phyloP scores from a whole-genome alignment of 2,797 vertebrate genomes.

The Passerculus sandwichensis region DNA sequence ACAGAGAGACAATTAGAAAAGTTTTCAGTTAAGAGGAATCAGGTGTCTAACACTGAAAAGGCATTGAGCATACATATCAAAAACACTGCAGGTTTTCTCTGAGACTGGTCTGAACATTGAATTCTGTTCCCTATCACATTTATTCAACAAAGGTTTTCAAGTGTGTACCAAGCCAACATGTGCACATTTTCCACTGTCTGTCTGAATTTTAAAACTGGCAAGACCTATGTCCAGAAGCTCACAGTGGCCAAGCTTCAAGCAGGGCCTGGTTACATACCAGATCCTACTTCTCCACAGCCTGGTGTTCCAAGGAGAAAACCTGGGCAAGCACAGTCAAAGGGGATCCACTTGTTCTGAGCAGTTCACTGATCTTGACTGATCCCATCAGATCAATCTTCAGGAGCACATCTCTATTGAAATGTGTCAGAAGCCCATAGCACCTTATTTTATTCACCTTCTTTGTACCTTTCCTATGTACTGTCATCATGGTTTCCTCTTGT shows the following conservation, averaged over 20 bases:
- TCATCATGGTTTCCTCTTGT: neutral
- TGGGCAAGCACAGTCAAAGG: neutral
- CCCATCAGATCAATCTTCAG: neutral
- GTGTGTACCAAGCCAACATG: neutral
- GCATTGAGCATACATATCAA: neutral
- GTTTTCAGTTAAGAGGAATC: neutral
- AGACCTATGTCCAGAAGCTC: neutral
- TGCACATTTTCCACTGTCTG: neutral
- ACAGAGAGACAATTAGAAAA: conserved; percentile 28
- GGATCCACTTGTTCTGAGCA: neutral
- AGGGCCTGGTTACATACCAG: neutral
- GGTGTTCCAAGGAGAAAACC: neutral
- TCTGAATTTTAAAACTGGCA: neutral
- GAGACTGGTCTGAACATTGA: neutral
- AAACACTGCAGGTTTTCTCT: neutral
- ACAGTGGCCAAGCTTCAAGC: neutral
- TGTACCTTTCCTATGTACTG: neutral
- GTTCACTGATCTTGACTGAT: neutral
- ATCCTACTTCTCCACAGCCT: neutral
- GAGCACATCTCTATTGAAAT: neutral
- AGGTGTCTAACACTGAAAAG: neutral
- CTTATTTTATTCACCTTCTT: neutral
- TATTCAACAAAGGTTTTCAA: neutral
- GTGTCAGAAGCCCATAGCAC: neutral
- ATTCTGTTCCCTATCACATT: neutral